Conservation (phyloP, 35 echinoderm and acorn worm species). For the Stichopus chloronotus region DNA sequence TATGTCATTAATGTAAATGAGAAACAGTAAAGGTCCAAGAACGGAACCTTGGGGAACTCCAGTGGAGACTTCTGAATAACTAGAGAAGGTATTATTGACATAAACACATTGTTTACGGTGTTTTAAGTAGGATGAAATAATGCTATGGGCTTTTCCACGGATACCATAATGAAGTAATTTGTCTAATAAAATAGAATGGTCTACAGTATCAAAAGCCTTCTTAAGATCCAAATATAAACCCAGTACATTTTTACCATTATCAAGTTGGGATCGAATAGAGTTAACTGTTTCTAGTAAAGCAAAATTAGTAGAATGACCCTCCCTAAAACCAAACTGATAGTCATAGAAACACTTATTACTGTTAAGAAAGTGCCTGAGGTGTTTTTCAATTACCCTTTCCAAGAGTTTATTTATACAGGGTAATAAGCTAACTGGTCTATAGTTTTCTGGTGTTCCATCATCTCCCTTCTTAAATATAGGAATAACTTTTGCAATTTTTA, state of each 20-base stretch:
- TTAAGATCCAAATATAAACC: neutral
- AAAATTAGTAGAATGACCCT: neutral
- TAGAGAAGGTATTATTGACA: neutral
- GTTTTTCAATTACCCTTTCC: conserved; percentile 15
- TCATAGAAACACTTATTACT: neutral
- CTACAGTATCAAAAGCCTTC: neutral
- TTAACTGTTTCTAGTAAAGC: neutral
- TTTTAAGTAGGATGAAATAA: conserved; percentile 14
- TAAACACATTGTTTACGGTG: neutral
- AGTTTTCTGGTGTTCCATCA: neutral
- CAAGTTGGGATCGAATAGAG: neutral
- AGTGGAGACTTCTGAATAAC: conserved; percentile 19
- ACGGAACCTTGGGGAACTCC: neutral
- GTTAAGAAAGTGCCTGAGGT: conserved; percentile 3
- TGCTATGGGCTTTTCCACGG: conserved; percentile 15
- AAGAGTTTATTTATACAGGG: conserved; percentile 14
- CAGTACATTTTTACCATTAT: conserved; percentile 7
- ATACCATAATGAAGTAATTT: neutral
- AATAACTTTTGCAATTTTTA: conserved; percentile 30
- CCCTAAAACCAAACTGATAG: neutral
- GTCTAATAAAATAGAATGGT: neutral
- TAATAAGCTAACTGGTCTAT: conserved; percentile 7
- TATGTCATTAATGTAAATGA: neutral
- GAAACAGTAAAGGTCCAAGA: neutral
- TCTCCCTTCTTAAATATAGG: conserved; percentile 35